Base-by-base conservation (phyloP, 2,888 invertebrate genomes). In the Cataglyphis cursor region DNA sequence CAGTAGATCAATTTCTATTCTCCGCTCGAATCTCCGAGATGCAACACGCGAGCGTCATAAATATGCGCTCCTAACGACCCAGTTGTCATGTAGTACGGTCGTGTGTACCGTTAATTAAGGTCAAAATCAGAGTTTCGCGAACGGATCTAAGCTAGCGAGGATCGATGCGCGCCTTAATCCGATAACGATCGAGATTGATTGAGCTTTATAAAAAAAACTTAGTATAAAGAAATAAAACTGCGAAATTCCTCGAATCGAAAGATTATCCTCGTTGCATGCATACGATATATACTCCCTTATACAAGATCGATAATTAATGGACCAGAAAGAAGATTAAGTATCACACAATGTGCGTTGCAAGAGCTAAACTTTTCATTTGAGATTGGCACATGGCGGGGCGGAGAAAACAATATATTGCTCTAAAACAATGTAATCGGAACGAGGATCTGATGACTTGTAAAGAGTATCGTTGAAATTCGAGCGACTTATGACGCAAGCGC, bases 71-170 rank as follows among this genome's bases (percentile, higher is more conserved):
- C 85, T 73, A 81, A 87, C 90, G 92, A 90, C 92, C 92, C 84
- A 93, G 65, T 93, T 93, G 86, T 87, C 87, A 93, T 92, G 86
- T 92, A 83, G 93, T 86, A 85, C 92, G 85, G 68, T 72, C 75
- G 65, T 78, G 87, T 76, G 70, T 21, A 44, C 54, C 62, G 38
- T 75, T 87, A 90, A 90, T 89, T 85, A 75, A 72, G 48, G 70
- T 51, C 65, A 18, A 41, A 84, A 86, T 84, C 78, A 68, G n/a
- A n/a, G 35, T 38, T 76, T 85, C 75, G 38, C 73, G 74, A 38
- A 35, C 41, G 28, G 59, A 54, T 70, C 61, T 66, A n/a, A 51
- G 31, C 31, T 28, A 51, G 48, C 48, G 61, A 61, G 35, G 28
- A 6, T 38, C 21, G 31, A 31, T 83, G 73, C 41, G 83, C 81